Base-by-base conservation (phyloP, 2,113 vertebrate genomes). In the Saccopteryx bilineata region DNA sequence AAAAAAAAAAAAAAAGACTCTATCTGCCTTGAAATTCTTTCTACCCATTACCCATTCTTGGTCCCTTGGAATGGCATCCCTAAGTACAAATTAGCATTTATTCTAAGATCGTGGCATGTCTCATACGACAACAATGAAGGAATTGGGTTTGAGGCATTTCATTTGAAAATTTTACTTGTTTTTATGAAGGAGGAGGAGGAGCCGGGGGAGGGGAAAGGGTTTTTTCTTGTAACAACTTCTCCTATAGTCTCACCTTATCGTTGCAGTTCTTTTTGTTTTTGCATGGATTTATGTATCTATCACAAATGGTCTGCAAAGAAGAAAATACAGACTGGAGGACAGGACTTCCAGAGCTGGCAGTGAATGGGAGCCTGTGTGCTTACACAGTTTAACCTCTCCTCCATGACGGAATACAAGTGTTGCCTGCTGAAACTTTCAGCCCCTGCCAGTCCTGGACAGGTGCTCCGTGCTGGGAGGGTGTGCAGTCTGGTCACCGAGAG, bases 381-480 rank as follows among this genome's bases (percentile, higher is more conserved):
- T 19, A 54, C 60, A 80, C 31, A 5, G 61, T 7, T 14, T 28
- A 58, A 56, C 33, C 66, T 33, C 46, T 33, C 82, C 69, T 86
- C 52, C n/a, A 1, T 12, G 54, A 86, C 1, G 2, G 31, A 66
- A 60, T 7, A 15, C 2, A 17, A 54, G 46, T 0, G 7, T 11
- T 46, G 68, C 4, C 24, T 46, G 68, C 61, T 5, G 1, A 90
- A n/a, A 33, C 33, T 19, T 5, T 19, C n/a, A 7, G 76, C 39
- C 26, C 46, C 46, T 23, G 79, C 60, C 50, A 39, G 48, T 63
- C 61, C 52, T n/a, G 12, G 60, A 17, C 1, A 26, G 66, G 60
- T 28, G 48, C 19, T 0, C 26, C 0, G 0, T 3, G 61, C 84
- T 10, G 13, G 61, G 2, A 11, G 56, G 19, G 58, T 1, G 18